Evolutionary conservation across 2,888 invertebrate genomes (phyloP), one percentile per base, ranked within the genome.

Genomic region (Dryomyza anilis): DNA sequence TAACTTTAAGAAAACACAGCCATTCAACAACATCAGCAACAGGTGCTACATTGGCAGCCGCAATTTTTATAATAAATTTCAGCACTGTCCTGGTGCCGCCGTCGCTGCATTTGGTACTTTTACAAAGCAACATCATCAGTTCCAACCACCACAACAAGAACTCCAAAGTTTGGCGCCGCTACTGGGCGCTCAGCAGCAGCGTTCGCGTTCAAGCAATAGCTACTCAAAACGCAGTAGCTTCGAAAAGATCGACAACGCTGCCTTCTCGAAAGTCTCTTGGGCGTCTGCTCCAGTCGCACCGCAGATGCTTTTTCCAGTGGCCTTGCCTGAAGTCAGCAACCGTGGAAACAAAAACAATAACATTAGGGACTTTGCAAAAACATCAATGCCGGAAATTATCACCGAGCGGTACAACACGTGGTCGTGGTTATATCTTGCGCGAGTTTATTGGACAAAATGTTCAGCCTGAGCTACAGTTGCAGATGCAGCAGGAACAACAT

Each of bases 61-160:
- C 58, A 43, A 65, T 61, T 50, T 67, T 23, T 27, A 65, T 14
- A 69, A 69, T 23, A 50, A 64, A 39, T 27, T 68, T n/a, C 59
- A 61, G 25, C 57, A 27, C 25, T 69, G 64, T 66, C 65, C 60
- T 39, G n/a, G n/a, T n/a, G n/a, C n/a, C n/a, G n/a, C n/a, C n/a
- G n/a, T n/a, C n/a, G n/a, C n/a, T n/a, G n/a, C n/a, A n/a, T n/a
- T n/a, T n/a, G n/a, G n/a, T n/a, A n/a, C n/a, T n/a, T n/a, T n/a
- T n/a, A n/a, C n/a, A n/a, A n/a, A n/a, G n/a, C n/a, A n/a, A n/a
- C n/a, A n/a, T n/a, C n/a, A n/a, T n/a, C n/a, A n/a, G n/a, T n/a
- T n/a, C n/a, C n/a, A n/a, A n/a, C n/a, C n/a, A n/a, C n/a, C n/a
- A n/a, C n/a, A n/a, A n/a, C n/a, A n/a, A n/a, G n/a, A n/a, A n/a